Percentiles rank a stretch among this genome's conserved stretches.
phyloP scores from a whole-genome alignment of 2,113 vertebrate species.

The Lethenteron reissneri region DNA sequence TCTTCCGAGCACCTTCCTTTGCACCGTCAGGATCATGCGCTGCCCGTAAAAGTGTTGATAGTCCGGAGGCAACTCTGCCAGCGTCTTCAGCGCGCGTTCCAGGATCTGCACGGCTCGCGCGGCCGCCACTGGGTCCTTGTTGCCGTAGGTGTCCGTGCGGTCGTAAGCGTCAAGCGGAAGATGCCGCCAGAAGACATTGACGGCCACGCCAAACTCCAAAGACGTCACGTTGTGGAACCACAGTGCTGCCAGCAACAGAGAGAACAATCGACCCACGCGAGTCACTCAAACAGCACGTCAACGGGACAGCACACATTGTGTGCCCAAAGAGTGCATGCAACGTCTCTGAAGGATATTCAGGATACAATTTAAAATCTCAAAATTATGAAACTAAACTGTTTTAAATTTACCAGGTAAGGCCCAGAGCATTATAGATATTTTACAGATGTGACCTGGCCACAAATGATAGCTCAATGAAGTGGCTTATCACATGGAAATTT shows the following conservation, averaged over 20 bases:
- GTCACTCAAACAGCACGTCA: too few species aligned
- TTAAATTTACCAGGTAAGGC: too few species aligned
- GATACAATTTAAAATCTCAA: too few species aligned
- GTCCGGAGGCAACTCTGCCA: slow-evolving; percentile 59
- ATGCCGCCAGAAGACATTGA: slow-evolving; percentile 86
- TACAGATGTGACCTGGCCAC: too few species aligned
- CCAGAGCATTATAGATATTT: too few species aligned
- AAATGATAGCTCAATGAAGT: too few species aligned
- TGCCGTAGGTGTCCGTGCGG: slow-evolving; percentile 67
- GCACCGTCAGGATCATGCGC: slow-evolving; percentile 62
- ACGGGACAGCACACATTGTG: too few species aligned
- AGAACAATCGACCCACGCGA: slow-evolving; percentile 7
- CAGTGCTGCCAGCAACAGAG: slow-evolving; percentile 32
- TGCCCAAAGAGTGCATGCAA: too few species aligned
- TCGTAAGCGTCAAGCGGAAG: slow-evolving; percentile 53
- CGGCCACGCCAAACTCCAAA: slow-evolving; percentile 64
- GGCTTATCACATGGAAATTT: too few species aligned
- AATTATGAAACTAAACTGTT: too few species aligned
- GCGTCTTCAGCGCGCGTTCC: slow-evolving; percentile 43
- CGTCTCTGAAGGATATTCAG: too few species aligned
- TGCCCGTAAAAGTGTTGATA: slow-evolving; percentile 78
- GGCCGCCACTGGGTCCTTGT: slow-evolving; percentile 62
- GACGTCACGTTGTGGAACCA: slow-evolving; percentile 90
- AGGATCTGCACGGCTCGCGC: slow-evolving; percentile 49
- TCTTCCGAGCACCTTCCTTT: slow-evolving; percentile 22